Evolutionary conservation across 1,140 invertebrate genomes (phyloP).

Genomic region (Hydropsyche tenuis): DNA sequence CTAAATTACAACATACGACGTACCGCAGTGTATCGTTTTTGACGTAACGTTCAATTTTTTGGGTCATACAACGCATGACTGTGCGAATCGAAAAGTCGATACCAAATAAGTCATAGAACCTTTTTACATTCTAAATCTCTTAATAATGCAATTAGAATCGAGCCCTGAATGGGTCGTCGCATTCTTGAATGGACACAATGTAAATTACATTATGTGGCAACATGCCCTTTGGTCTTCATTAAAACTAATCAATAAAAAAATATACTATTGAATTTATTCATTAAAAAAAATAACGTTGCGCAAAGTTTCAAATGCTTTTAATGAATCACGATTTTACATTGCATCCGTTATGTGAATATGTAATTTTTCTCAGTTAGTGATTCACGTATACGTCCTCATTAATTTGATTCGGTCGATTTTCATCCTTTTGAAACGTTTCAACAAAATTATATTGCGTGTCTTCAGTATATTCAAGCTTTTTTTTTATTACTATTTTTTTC

Average conservation of each 20-base stretch:
- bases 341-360: neutral
- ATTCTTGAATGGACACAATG: neutral
- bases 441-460: too few species aligned
- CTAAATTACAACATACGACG: neutral
- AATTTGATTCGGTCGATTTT: too few species aligned
- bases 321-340: slow-evolving; percentile 1
- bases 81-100: slow-evolving; percentile 20
- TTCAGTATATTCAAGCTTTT: too few species aligned
- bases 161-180: neutral
- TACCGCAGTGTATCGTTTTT: slow-evolving; percentile 7
- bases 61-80: slow-evolving; percentile 27
- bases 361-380: too few species aligned
- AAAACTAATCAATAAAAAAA: too few species aligned
- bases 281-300: neutral
- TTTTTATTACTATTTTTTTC: too few species aligned
- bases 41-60: slow-evolving; percentile 9
- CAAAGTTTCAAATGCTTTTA: neutral
- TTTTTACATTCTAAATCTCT: neutral
- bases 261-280: too few species aligned
- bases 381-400: too few species aligned
- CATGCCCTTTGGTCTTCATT: too few species aligned
- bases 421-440: too few species aligned
- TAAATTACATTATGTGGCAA: too few species aligned
- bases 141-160: slow-evolving; percentile 20
- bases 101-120: neutral